phyloP scores from a whole-genome alignment of 1,140 invertebrate species.

The Drosophila mojavensis region DNA sequence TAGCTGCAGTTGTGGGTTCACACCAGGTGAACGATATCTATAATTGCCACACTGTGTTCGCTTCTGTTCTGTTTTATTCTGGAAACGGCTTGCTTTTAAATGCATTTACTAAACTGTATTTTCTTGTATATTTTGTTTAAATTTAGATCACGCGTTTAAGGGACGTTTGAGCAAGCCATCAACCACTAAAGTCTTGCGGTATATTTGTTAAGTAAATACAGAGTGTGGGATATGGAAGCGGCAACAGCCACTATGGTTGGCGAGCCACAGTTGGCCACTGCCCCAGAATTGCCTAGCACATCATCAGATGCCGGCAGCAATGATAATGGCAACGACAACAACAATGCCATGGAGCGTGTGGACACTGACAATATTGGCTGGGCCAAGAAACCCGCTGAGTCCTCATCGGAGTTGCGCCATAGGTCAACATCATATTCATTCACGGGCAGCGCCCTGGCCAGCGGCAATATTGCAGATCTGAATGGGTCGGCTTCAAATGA shows the following conservation, averaged over 20 bases:
- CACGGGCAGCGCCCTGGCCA: constrained; percentile 61
- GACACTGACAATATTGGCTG: constrained; percentile 52
- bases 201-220: background rate
- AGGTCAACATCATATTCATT: constrained; percentile 73
- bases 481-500: constrained; percentile 37
- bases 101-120: background rate
- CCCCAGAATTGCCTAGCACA: constrained; percentile 61
- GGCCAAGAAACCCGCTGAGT: constrained; percentile 26
- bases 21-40: constrained; percentile 17
- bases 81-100: too few species aligned
- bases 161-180: background rate
- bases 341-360: constrained; percentile 10
- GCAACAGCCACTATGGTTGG: constrained; percentile 47
- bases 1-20: constrained; percentile 28
- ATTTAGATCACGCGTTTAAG: background rate
- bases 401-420: constrained; percentile 30
- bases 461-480: constrained; percentile 54
- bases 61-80: too few species aligned
- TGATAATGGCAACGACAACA: background rate
- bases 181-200: too few species aligned
- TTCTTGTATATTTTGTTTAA: background rate
- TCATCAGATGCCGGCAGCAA: constrained; percentile 10
- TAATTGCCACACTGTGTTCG: constrained; percentile 1
- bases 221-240: constrained; percentile 47
- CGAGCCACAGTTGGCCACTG: constrained; percentile 51